Evolutionary conservation across 2,797 vertebrate genomes (phyloP).

Genomic region (Mus caroli): DNA sequence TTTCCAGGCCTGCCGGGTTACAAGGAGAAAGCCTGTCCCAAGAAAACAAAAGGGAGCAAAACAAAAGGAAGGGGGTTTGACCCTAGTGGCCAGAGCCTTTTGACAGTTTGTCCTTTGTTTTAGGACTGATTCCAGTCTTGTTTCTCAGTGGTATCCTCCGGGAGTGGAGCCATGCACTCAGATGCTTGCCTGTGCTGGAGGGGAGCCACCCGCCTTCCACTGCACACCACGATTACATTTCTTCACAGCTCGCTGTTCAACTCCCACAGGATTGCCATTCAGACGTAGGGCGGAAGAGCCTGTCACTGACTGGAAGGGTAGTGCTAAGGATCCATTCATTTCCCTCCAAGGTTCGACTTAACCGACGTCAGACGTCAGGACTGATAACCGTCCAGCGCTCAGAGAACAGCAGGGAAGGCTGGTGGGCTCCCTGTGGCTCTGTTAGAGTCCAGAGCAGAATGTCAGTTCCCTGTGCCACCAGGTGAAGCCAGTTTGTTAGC

Average conservation of each 20-base stretch:
- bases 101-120: background rate
- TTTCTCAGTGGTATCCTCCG: background rate
- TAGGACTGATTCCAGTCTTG: conserved; percentile 7
- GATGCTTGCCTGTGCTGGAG: background rate
- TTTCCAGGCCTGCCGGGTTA: background rate
- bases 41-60: background rate
- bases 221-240: background rate
- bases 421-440: background rate
- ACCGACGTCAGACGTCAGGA: background rate
- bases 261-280: conserved; percentile 29
- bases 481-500: background rate
- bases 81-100: conserved; percentile 17
- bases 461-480: background rate
- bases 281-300: conserved; percentile 21
- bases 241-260: conserved; percentile 36
- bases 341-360: conserved; percentile 8
- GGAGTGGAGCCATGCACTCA: background rate
- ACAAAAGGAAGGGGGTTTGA: background rate
- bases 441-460: background rate
- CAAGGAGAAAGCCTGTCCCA: background rate
- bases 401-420: background rate
- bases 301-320: conserved; percentile 27
- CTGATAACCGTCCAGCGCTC: background rate
- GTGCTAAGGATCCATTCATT: conserved; percentile 46
- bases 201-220: background rate